Percentiles rank a stretch among this genome's conserved stretches.
Evolutionary conservation across 2,113 vertebrate species (phyloP).

Genomic region (Calidris pugnax): DNA sequence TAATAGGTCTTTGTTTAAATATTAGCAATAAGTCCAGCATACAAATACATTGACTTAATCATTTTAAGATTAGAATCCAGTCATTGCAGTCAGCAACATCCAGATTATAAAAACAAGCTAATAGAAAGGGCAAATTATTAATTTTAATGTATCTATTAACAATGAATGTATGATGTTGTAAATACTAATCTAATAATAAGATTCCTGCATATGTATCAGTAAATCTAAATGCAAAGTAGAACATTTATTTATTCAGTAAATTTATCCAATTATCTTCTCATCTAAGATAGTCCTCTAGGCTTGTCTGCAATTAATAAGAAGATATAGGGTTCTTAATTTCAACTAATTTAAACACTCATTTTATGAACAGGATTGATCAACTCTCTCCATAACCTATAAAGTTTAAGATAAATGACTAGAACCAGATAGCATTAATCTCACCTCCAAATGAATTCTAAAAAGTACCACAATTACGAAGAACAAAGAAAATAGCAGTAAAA

Average conservation of each 20-base stretch:
- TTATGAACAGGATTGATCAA: background rate
- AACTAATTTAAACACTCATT: background rate
- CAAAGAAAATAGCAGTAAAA: background rate
- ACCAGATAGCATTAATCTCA: background rate
- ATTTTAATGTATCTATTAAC: background rate
- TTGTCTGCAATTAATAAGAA: background rate
- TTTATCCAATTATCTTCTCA: background rate
- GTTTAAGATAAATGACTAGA: background rate
- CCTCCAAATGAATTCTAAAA: background rate
- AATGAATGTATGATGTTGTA: background rate
- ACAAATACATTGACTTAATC: background rate
- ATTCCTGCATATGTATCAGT: background rate
- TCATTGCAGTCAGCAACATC: background rate
- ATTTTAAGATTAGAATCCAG: background rate
- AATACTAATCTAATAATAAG: background rate
- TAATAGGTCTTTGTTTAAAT: background rate
- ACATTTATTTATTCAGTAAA: background rate
- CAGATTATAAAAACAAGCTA: background rate
- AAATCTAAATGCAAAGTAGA: background rate
- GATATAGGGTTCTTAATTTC: background rate
- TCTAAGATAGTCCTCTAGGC: background rate
- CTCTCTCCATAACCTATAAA: background rate
- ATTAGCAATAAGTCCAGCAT: background rate
- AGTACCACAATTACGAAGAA: background rate
- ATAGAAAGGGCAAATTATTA: background rate